Base-by-base conservation (phyloP, 2,888 invertebrate genomes). In the Marasmarcha lunaedactyla region DNA sequence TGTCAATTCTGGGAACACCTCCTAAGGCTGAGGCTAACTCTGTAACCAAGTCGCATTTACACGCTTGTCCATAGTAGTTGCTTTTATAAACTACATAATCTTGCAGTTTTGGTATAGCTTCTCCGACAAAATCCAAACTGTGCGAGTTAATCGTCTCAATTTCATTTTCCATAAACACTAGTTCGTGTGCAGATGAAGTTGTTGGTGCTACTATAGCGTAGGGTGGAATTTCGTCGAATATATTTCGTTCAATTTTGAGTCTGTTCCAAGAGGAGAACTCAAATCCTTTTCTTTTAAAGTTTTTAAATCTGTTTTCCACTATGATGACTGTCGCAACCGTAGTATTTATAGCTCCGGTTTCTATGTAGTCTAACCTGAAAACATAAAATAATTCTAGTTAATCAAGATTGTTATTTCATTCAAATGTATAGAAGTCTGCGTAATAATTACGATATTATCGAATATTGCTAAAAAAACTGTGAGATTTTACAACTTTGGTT, bases 211-310 rank as follows among this genome's bases (percentile, higher is more conserved):
- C 66, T 48, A 89, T 86, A 5, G 88, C 87, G 43, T 86, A 71
- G 1, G 73, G 50, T 15, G 85, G 84, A 14, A 91, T 62, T 33
- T 74, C 71, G 37, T 85, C 81, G 57, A 92, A 90, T 7, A 86
- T 84, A 59, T 91, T 92, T 51, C 86, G 77, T 48, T 88, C 86
- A 52, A 92, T 85, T 36, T 69, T 63, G 15, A 91, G 73, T 50
- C 72, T 84, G 55, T 88, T 89, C 88, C 89, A 90, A 6, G 87
- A 85, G 27, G 86, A 81, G n/a, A 92, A 64, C 14, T 84, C 79
- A 40, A 92, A 85, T n/a, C 89, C 88, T 40, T 73, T 76, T 7
- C 81, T 70, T 40, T 79, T 77, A 30, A 92, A 79, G 36, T 66
- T 71, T 39, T 83, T 74, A 50, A 92, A 89, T 51, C 85, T 83